These are phyloP conservation scores for Malaclemys terrapin DNA, from an alignment of 2,113 vertebrate genomes.

Conservation along the genomic window DNA sequence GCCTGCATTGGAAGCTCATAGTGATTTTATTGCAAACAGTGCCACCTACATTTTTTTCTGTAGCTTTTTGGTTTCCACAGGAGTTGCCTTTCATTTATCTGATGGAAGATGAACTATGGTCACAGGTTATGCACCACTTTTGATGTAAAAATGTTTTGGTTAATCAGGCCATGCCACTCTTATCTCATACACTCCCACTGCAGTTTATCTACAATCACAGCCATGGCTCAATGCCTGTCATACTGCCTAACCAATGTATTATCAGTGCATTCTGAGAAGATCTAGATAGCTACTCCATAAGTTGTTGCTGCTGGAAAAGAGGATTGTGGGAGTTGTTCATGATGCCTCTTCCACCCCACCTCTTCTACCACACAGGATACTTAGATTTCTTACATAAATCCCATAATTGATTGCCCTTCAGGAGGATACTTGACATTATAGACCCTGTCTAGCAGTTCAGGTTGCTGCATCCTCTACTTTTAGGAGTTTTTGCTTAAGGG, in stretches of 20 bases:
- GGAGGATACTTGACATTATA: background rate
- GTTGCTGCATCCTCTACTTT: background rate
- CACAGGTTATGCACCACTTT: background rate
- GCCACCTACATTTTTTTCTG: background rate
- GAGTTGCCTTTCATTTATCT: background rate
- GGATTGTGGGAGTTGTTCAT: background rate
- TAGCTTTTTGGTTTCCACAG: background rate
- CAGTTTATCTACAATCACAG: background rate
- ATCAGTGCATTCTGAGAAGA: background rate
- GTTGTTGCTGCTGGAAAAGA: background rate
- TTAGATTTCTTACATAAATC: background rate
- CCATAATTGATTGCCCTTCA: background rate
- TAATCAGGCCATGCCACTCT: background rate
- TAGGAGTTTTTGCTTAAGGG: background rate
- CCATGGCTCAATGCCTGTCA: background rate
- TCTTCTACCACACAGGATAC: fast-evolving
- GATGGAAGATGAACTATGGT: background rate
- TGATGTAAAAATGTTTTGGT: background rate
- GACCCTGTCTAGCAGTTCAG: background rate
- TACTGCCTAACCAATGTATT: background rate
- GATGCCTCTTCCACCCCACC: background rate
- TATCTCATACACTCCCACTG: background rate
- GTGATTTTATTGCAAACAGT: background rate
- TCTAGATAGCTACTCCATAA: background rate
- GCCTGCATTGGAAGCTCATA: background rate